Conservation (phyloP, 2,797 vertebrate genomes). For the Cuniculus paca region DNA sequence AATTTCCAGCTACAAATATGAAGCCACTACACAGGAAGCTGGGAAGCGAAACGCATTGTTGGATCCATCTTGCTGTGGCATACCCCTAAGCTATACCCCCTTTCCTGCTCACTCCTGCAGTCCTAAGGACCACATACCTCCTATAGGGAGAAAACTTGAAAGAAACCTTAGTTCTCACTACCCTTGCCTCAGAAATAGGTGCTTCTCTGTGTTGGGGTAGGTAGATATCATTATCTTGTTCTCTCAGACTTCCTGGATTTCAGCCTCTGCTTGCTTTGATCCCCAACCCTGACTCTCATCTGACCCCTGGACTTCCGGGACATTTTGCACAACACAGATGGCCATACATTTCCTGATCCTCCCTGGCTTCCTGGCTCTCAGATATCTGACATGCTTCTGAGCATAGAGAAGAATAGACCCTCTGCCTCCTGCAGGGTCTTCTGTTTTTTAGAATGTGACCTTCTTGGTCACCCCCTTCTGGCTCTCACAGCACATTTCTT, state of each 20-base stretch:
- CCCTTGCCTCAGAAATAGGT: neutral
- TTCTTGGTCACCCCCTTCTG: neutral
- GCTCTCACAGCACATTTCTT: neutral
- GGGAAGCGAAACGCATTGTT: neutral
- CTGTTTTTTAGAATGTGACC: constrained; percentile 44
- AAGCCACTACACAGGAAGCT: neutral
- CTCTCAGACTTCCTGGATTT: constrained; percentile 72
- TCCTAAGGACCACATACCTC: neutral
- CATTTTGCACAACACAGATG: constrained; percentile 24
- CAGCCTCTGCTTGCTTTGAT: constrained; percentile 72
- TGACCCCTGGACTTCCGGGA: constrained; percentile 6
- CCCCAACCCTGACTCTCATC: neutral
- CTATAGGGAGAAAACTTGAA: constrained; percentile 39
- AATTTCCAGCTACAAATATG: neutral
- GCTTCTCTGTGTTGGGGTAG: constrained; percentile 1
- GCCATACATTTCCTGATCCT: constrained; percentile 43
- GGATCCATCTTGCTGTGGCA: neutral
- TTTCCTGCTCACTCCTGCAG: neutral
- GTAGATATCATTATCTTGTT: constrained; percentile 53
- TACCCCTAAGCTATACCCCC: neutral
- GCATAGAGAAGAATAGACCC: constrained; percentile 41
- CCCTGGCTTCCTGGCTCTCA: constrained; percentile 68
- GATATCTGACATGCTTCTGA: constrained; percentile 41
- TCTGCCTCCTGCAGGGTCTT: constrained; percentile 34
- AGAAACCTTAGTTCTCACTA: neutral